Conservation (phyloP, 2,888 invertebrate species). For the Zaprionus obscuricornis region DNA sequence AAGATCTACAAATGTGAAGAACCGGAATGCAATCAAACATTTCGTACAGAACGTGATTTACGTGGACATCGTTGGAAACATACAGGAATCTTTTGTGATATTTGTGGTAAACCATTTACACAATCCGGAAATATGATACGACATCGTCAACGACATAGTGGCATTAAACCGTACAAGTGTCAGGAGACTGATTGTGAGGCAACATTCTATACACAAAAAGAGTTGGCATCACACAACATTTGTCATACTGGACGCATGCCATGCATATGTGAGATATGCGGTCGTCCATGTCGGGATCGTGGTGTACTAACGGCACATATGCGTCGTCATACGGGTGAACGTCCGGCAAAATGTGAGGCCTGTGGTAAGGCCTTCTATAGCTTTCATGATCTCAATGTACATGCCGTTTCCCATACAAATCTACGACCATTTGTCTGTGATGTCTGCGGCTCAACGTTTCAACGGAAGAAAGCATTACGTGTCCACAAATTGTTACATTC, state of each 20-base stretch:
- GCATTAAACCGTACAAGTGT: slow-evolving; percentile 80
- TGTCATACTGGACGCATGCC: slow-evolving; percentile 78
- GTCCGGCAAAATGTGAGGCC: slow-evolving; percentile 77
- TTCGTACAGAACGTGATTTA: slow-evolving; percentile 71
- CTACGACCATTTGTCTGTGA: slow-evolving; percentile 76
- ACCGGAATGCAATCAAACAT: slow-evolving; percentile 63
- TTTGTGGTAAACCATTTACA: slow-evolving; percentile 79
- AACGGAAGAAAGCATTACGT: slow-evolving; percentile 80
- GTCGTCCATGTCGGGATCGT: slow-evolving; percentile 76
- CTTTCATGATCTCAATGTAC: slow-evolving; percentile 80
- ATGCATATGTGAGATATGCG: slow-evolving; percentile 78
- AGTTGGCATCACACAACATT: slow-evolving; percentile 75
- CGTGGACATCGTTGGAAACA: slow-evolving; percentile 78
- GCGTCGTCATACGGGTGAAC: slow-evolving; percentile 77
- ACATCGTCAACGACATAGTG: slow-evolving; percentile 79
- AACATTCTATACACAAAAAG: slow-evolving; percentile 77
- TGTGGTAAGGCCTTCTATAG: slow-evolving; percentile 79
- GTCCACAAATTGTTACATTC: slow-evolving; percentile 80
- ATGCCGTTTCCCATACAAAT: slow-evolving; percentile 79
- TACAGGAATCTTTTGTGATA: slow-evolving; percentile 80
- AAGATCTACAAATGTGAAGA: slow-evolving; percentile 66
- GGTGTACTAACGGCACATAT: slow-evolving; percentile 80
- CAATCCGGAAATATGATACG: slow-evolving; percentile 80
- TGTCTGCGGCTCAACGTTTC: slow-evolving; percentile 78
- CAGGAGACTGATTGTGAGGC: slow-evolving; percentile 70